Conservation (phyloP, 2,888 invertebrate species). For the Mythimna pallens region DNA sequence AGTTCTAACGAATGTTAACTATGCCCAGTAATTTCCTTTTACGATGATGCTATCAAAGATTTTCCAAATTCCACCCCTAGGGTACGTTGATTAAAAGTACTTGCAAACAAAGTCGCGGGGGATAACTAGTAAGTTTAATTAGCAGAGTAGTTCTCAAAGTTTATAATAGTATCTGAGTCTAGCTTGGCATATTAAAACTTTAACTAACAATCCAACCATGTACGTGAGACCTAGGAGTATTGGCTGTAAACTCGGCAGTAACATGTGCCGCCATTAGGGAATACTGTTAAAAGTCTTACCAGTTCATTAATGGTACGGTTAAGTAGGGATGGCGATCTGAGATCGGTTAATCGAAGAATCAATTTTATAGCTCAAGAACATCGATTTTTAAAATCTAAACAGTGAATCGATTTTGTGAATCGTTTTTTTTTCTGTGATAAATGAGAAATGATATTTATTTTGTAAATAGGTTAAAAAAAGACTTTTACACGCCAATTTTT, state of each 20-base stretch:
- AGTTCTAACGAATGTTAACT: background rate
- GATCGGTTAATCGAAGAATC: too few relatives aligned
- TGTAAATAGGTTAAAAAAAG: too few relatives aligned
- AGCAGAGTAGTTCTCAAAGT: slow-evolving; percentile 12
- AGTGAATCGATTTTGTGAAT: too few relatives aligned
- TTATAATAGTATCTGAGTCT: slow-evolving; percentile 17
- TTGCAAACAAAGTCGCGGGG: slow-evolving; percentile 13
- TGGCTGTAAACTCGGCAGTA: slow-evolving; percentile 7
- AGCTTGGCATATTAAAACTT: slow-evolving; percentile 33
- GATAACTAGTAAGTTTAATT: slow-evolving; percentile 22
- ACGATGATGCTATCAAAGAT: slow-evolving; percentile 12
- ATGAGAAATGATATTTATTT: too few relatives aligned
- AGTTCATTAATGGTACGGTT: slow-evolving; percentile 7
- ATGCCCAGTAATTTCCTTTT: background rate
- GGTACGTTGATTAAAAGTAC: slow-evolving; percentile 19
- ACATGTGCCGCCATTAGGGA: background rate
- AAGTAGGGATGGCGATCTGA: background rate
- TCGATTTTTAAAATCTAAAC: too few relatives aligned
- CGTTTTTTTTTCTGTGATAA: too few relatives aligned
- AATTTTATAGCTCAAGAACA: too few relatives aligned
- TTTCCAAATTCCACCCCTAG: slow-evolving; percentile 10
- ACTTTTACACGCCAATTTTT: too few relatives aligned
- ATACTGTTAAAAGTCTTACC: slow-evolving; percentile 21
- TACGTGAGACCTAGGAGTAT: slow-evolving; percentile 2
- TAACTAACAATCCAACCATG: background rate